Evolutionary conservation across 2,113 vertebrate species (phyloP).

Genomic region (rabbit (Oryctolagus cuniculus)): DNA sequence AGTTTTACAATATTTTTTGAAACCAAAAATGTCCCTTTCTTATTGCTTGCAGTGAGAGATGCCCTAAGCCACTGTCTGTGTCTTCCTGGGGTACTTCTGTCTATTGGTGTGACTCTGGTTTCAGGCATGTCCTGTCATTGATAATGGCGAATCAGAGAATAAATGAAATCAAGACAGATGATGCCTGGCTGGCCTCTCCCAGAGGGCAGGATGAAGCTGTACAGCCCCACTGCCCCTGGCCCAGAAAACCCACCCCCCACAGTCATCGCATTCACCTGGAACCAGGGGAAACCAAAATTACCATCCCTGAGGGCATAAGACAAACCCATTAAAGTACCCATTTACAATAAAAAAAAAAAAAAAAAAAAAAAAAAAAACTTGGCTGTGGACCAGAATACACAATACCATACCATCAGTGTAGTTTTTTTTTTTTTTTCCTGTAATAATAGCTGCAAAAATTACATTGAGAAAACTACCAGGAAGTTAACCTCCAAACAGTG

Average conservation of each 20-base stretch:
- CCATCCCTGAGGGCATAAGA: background rate
- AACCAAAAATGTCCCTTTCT: background rate
- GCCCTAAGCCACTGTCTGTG: background rate
- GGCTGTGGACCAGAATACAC: background rate
- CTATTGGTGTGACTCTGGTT: background rate
- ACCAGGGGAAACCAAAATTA: background rate
- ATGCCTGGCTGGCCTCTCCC: background rate
- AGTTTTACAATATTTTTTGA: constrained; percentile 5
- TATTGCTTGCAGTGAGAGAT: background rate
- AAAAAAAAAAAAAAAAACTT: background rate
- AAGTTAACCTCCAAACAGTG: background rate
- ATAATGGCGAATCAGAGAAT: background rate
- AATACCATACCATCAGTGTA: too few relatives aligned
- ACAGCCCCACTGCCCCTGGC: background rate
- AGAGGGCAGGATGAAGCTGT: background rate
- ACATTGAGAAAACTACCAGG: background rate
- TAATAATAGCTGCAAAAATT: background rate
- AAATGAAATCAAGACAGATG: background rate
- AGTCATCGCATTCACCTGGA: background rate
- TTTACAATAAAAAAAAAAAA: background rate
- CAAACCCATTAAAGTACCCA: background rate
- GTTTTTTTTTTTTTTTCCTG: too few relatives aligned
- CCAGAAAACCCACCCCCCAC: background rate
- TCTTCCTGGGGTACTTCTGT: background rate
- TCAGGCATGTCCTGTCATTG: background rate